Conservation (phyloP, 1,140 invertebrate genomes). For the Nylanderia fulva region DNA sequence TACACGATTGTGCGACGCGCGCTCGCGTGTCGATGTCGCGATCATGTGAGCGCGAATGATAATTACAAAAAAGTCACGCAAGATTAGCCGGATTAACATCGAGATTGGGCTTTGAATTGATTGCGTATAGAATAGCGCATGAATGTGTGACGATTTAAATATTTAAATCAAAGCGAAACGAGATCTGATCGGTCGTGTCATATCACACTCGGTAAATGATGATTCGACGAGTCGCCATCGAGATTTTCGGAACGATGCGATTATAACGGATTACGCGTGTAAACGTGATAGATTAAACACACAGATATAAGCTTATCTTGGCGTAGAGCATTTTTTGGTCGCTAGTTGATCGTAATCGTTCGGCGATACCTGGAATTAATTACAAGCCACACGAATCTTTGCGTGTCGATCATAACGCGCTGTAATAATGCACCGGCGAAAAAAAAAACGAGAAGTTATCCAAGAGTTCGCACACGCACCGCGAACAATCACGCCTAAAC, state of each 20-base stretch:
- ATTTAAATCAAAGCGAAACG: constrained; percentile 18
- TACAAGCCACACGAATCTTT: constrained; percentile 42
- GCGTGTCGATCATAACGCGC: constrained; percentile 53
- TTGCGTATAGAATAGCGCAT: background rate
- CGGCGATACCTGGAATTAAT: constrained; percentile 63
- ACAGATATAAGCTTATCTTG: constrained; percentile 12
- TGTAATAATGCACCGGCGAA: background rate
- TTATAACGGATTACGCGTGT: background rate
- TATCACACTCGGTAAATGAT: background rate
- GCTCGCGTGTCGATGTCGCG: constrained; percentile 44
- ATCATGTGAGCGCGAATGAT: constrained; percentile 35
- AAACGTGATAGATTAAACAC: background rate
- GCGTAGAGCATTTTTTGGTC: background rate
- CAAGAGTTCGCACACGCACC: background rate
- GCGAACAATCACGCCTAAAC: constrained; percentile 53
- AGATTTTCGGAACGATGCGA: background rate
- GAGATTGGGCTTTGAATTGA: constrained; percentile 6
- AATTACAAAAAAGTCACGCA: constrained; percentile 48
- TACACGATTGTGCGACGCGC: background rate
- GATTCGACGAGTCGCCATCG: background rate
- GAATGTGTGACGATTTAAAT: constrained; percentile 42
- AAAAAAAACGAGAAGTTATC: constrained; percentile 47
- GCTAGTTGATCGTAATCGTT: constrained; percentile 42
- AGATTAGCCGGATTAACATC: constrained; percentile 44
- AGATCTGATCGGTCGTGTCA: background rate